Evolutionary conservation across 2,797 vertebrate species (phyloP).

Genomic region (Rhadinocentrus ornatus): DNA sequence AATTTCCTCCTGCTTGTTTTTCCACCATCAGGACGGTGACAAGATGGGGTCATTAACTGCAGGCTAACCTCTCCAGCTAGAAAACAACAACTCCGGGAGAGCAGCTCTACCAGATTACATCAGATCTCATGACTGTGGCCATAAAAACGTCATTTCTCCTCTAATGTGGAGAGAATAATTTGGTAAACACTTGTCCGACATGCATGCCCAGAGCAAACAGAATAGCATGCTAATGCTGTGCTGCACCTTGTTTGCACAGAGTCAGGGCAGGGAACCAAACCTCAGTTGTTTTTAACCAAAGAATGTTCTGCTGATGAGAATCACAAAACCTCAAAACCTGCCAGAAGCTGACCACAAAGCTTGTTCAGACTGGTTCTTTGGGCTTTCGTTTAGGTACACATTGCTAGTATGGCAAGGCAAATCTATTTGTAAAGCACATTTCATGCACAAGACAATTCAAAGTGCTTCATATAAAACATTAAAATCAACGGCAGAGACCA

Average conservation of each 20-base stretch:
- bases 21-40: constrained; percentile 58
- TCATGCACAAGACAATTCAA: too few species aligned
- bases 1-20: constrained; percentile 43
- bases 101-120: constrained; percentile 61
- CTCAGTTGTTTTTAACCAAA: constrained; percentile 10
- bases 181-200: constrained; percentile 46
- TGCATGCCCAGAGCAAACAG: not conserved
- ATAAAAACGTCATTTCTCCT: constrained; percentile 53
- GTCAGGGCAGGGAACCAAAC: not conserved
- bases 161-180: constrained; percentile 30
- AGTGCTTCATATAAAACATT: too few species aligned
- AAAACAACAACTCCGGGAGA: constrained; percentile 49
- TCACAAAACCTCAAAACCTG: not conserved
- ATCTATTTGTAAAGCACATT: too few species aligned
- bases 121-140: constrained; percentile 63
- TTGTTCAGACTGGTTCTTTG: not conserved
- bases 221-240: not conserved
- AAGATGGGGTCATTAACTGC: constrained; percentile 46
- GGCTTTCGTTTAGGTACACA: too few species aligned
- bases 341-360: not conserved
- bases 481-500: too few species aligned
- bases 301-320: not conserved
- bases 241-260: not conserved
- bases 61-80: constrained; percentile 31
- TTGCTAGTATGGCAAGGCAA: too few species aligned